These are phyloP conservation scores for Hirtodrosophila duncani DNA, from an alignment of 2,888 invertebrate genomes.

Conservation along the genomic window DNA sequence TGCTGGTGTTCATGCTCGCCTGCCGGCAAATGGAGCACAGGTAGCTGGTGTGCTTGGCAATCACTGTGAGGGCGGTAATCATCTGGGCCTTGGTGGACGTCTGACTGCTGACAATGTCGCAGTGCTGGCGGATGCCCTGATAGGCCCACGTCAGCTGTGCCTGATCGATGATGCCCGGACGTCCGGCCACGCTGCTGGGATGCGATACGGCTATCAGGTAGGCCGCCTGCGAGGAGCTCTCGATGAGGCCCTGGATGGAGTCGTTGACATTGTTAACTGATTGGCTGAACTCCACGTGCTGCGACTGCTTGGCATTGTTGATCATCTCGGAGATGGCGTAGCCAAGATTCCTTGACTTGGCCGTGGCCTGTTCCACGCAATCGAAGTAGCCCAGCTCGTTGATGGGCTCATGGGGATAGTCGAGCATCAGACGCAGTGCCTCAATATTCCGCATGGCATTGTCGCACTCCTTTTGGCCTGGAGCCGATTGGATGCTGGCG, in stretches of 20 bases:
- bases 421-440: constrained; percentile 88
- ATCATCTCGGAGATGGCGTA: constrained; percentile 98
- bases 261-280: constrained; percentile 90
- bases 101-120: constrained; percentile 86
- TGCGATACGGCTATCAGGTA: constrained; percentile 97
- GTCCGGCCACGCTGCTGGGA: constrained; percentile 91
- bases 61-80: constrained; percentile 92
- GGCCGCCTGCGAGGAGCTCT: constrained; percentile 95
- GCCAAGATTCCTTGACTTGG: constrained; percentile 89
- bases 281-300: constrained; percentile 90
- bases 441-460: constrained; percentile 95
- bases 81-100: constrained; percentile 89
- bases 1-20: constrained; percentile 93
- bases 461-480: constrained; percentile 97
- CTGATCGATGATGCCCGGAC: constrained; percentile 93
- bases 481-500: constrained; percentile 88
- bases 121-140: constrained; percentile 93
- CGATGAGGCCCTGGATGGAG: constrained; percentile 94
- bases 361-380: constrained; percentile 93
- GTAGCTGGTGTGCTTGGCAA: constrained; percentile 97
- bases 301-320: constrained; percentile 91
- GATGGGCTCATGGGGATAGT: constrained; percentile 92
- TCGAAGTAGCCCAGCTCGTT: constrained; percentile 94
- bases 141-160: constrained; percentile 92
- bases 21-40: constrained; percentile 96